Base-by-base conservation (phyloP, 2,888 invertebrate genomes). In the Amiota minor region DNA sequence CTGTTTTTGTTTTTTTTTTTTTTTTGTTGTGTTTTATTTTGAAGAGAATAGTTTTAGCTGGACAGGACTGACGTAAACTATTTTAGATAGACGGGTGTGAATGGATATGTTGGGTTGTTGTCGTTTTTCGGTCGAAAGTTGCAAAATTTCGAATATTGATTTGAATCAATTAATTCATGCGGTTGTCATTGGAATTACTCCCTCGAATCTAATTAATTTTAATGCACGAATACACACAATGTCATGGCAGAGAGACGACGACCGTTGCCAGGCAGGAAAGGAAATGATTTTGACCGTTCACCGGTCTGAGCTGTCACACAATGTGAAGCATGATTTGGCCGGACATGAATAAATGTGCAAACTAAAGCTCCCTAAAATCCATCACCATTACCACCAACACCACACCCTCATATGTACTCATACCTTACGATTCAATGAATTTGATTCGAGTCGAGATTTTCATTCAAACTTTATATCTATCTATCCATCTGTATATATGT, bases 171-270 rank as follows among this genome's bases (percentile, higher is more conserved):
- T 89, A 89, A 89, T 89, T 88, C 88, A 84, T 88, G 89, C 82
- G 89, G 88, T 88, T 81, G 82, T 82, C 83, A 84, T 85, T 88
- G 86, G 86, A 84, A 89, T 87, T 88, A 87, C 88, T 88, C 88
- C 88, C 89, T 88, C 87, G 88, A 88, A 89, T 89, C 89, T 89
- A 89, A 89, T 89, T 89, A 89, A 89, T 89, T 89, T 89, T 89
- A 89, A 89, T 89, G 87, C 87, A 81, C 85, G 81, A 84, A 80
- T 83, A 87, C 88, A 86, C 85, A 85, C 79, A 84, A 20, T 20
- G 59, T 59, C 20, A 20, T 16, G 59, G 11, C 18, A 20, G 59
- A 18, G 80, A 81, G 64, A 75, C 76, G 74, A 62, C n/a, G 23
- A 3, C 23, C 35, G 50, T 35, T 35, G 20, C 20, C 20, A 18